Evolutionary conservation across 2,113 vertebrate genomes (phyloP).

Genomic region (Neolamprologus devosi): DNA sequence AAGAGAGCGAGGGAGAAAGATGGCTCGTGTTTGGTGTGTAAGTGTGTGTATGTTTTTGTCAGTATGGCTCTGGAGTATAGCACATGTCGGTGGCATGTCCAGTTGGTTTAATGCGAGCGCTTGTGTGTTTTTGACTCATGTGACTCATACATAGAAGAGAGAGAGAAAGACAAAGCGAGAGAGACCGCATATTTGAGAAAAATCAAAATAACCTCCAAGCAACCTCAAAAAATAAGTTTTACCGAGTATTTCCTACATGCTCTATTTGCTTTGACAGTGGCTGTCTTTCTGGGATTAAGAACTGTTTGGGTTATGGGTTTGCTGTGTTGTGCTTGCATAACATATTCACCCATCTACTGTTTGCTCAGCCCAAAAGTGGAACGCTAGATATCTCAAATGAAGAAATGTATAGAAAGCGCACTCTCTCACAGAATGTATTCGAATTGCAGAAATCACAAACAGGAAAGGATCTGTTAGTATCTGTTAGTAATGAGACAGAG

Average conservation of each 20-base stretch:
- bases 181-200: slow-evolving; percentile 1
- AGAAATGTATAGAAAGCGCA: not conserved
- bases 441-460: not conserved
- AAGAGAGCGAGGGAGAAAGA: not conserved
- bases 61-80: not conserved
- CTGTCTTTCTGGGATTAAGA: slow-evolving; percentile 15
- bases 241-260: not conserved
- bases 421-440: not conserved
- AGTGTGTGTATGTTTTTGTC: not conserved
- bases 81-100: not conserved
- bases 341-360: not conserved
- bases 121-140: not conserved
- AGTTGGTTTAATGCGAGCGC: not conserved
- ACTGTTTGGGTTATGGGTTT: not conserved
- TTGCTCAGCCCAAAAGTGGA: not conserved
- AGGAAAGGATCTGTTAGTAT: not conserved
- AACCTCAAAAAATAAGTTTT: slow-evolving; percentile 8
- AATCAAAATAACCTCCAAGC: slow-evolving; percentile 22
- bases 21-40: not conserved
- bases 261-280: slow-evolving; percentile 21
- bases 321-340: not conserved
- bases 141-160: not conserved
- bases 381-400: not conserved
- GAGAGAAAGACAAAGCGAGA: not conserved
- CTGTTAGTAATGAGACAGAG: not conserved